A percentile compares a stretch with the other conserved stretches of the same genome.
Conservation (phyloP, 1,140 invertebrate species). For the Drosophila nikananu region DNA sequence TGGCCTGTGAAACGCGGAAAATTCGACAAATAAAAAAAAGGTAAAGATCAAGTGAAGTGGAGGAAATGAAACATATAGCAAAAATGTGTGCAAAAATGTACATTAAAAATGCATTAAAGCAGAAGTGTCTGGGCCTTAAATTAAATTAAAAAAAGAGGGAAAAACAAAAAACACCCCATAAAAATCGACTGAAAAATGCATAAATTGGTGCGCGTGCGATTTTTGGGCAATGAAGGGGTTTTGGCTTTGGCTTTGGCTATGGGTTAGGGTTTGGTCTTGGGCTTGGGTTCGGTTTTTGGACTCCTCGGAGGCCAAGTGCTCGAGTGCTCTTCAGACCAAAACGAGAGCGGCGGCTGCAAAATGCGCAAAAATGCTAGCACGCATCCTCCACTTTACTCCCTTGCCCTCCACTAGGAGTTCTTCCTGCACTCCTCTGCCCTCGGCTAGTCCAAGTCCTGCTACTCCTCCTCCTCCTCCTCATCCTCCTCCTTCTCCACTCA, state of each 20-base stretch:
- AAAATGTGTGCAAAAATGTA: constrained; percentile 23
- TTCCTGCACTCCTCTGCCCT: neutral
- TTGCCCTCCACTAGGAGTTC: neutral
- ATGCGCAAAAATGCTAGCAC: constrained; percentile 65
- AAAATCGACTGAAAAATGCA: constrained; percentile 53
- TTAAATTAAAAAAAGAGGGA: constrained; percentile 37
- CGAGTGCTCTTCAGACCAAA: constrained; percentile 62
- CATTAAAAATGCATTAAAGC: constrained; percentile 56
- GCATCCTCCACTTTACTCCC: constrained; percentile 20
- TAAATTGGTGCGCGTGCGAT: constrained; percentile 71
- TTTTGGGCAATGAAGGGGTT: constrained; percentile 27
- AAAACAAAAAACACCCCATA: constrained; percentile 58
- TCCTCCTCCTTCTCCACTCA: neutral
- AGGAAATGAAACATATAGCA: constrained; percentile 6
- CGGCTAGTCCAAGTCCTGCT: neutral
- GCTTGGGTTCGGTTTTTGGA: neutral
- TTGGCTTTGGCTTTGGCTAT: constrained; percentile 5
- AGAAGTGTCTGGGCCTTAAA: constrained; percentile 33
- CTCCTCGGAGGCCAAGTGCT: constrained; percentile 34
- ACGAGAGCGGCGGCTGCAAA: constrained; percentile 58
- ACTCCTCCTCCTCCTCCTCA: neutral
- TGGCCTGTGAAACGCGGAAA: constrained; percentile 23
- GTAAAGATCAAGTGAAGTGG: constrained; percentile 42
- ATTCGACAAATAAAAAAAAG: constrained; percentile 14
- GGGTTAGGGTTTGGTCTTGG: neutral